These are phyloP conservation scores for Chaetops frenatus DNA, from an alignment of 2,113 vertebrate genomes.

Conservation along the genomic window DNA sequence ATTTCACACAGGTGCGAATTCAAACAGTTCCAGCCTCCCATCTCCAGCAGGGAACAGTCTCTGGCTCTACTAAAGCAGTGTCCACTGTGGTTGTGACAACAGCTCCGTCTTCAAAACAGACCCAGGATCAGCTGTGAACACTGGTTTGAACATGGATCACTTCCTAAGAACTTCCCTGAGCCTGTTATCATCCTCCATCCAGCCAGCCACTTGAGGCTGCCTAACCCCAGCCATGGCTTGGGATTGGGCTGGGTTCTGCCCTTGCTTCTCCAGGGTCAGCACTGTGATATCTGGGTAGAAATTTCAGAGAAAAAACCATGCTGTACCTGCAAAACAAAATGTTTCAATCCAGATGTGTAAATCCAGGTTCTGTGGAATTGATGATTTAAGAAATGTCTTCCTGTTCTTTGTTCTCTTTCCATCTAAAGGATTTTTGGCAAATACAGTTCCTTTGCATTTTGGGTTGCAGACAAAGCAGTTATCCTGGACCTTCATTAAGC, in stretches of 20 bases:
- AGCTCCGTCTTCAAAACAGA: conserved; percentile 84
- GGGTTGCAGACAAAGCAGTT: not conserved
- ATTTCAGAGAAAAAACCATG: not conserved
- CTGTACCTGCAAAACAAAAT: not conserved
- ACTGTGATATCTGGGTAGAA: not conserved
- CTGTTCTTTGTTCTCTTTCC: not conserved
- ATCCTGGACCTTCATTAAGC: not conserved
- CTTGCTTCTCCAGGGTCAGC: not conserved
- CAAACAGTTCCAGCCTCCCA: conserved; percentile 91
- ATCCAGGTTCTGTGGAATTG: not conserved
- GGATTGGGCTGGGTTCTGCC: not conserved
- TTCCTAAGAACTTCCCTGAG: not conserved
- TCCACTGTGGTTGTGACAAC: conserved; percentile 95
- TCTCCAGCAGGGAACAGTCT: conserved; percentile 86
- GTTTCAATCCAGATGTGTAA: not conserved
- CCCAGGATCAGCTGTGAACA: conserved; percentile 79
- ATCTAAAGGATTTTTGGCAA: not conserved
- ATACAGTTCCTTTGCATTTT: not conserved
- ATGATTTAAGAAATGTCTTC: not conserved
- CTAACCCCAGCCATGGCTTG: not conserved
- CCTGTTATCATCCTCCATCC: not conserved
- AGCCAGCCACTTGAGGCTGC: not conserved
- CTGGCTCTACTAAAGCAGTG: conserved; percentile 84
- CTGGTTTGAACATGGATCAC: not conserved
- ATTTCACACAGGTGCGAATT: conserved; percentile 83